Base-by-base conservation (phyloP, 1,140 invertebrate genomes). In the Drosophila hydei region DNA sequence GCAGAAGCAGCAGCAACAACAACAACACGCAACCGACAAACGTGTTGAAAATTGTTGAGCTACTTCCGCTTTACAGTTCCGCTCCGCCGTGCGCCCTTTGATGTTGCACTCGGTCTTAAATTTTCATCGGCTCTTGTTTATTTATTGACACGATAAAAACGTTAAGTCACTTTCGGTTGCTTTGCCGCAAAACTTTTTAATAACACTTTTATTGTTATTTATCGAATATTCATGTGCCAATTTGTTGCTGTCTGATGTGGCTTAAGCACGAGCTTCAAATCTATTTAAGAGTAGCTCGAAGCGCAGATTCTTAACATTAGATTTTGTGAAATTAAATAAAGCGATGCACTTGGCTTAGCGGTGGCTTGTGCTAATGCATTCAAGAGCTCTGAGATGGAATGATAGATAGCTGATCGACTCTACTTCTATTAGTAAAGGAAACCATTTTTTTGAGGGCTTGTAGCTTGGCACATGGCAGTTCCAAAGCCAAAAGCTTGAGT, bases 31-130 rank as follows among this genome's bases (percentile, higher is more conserved):
- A 52, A 45, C 58, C 74, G 55, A 73, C 77, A 77, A 87, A 87
- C 83, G 78, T 88, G 81, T 87, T 85, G 77, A 85, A 85, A 85
- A 81, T 85, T 85, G 81, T 85, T 87, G 78, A 88, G 83, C 83
- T 70, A 87, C 81, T 87, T 87, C 83, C 83, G 80, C 54, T 58
- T 69, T 51, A 36, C 59, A 21, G 55, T 45, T 16, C 33, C 12
- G 45, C 21, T 54, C 47, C n/a, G 43, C 18, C 51, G 21, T 56
- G 21, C 36, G 21, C 55, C 38, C 65, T 77, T 77, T 77, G 75
- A 78, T 76, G 76, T 77, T 81, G 61, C 36, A 38, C 42, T 50
- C 21, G 14, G 47, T 45, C 68, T 80, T 63, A 71, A 79, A 81
- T 81, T 68, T 80, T 74, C 63, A 56, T 73, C 25, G 51, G 71